Conservation (phyloP, 2,113 vertebrate genomes). For the Pteruthius melanotis region DNA sequence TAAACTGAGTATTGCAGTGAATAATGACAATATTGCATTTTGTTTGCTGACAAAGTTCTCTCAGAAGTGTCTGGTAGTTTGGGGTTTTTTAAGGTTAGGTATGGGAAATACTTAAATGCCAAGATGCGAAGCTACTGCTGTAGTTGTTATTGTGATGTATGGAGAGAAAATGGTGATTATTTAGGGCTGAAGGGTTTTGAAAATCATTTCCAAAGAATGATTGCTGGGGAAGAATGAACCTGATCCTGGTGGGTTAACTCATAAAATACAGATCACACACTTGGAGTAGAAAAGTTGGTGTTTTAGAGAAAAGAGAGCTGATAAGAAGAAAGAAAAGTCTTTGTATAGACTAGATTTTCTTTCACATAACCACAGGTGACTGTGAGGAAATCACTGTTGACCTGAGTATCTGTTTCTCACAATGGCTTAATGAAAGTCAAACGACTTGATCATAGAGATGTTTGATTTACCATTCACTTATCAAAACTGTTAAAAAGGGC, state of each 20-base stretch:
- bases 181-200: background rate
- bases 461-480: background rate
- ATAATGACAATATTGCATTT: background rate
- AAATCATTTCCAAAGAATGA: background rate
- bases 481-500: background rate
- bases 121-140: background rate
- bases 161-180: background rate
- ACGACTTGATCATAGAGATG: background rate
- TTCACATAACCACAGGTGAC: background rate
- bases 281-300: background rate
- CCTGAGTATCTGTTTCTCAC: background rate
- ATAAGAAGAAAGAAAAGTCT: background rate
- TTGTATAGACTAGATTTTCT: background rate
- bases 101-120: background rate
- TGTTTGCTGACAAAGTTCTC: background rate
- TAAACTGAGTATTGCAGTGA: background rate
- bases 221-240: background rate
- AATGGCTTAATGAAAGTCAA: background rate
- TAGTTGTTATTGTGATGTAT: background rate
- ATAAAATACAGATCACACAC: background rate
- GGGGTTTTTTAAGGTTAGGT: background rate
- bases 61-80: background rate
- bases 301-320: background rate
- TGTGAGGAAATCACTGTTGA: background rate
- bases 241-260: background rate